Percentiles rank a stretch among this genome's conserved stretches.
phyloP scores from a whole-genome alignment of 2,797 vertebrate genomes.

The Sebastes miniatus region DNA sequence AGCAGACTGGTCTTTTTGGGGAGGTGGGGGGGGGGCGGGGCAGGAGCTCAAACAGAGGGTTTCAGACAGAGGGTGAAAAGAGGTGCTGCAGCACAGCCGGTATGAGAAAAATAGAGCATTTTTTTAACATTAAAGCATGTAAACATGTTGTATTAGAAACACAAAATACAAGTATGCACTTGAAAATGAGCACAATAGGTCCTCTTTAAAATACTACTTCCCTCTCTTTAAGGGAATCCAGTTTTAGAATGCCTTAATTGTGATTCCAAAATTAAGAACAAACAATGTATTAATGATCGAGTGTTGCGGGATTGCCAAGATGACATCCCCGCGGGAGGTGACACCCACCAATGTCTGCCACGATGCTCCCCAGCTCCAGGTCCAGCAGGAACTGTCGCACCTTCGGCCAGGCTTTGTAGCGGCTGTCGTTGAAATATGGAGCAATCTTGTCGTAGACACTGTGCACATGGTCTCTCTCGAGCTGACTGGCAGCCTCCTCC shows the following conservation, averaged over 20 bases:
- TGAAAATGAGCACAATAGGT: no score
- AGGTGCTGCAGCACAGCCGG: no score
- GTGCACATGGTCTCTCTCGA: constrained; percentile 83
- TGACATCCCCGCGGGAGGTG: neutral
- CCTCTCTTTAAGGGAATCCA: neutral
- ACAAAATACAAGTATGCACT: no score
- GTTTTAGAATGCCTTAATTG: neutral
- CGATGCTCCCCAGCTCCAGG: constrained; percentile 81
- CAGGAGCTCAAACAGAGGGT: no score
- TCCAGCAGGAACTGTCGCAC: constrained; percentile 85
- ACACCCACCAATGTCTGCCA: constrained; percentile 80
- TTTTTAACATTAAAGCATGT: no score
- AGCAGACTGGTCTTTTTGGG: no score
- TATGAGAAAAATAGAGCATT: no score
- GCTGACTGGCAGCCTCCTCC: constrained; percentile 84
- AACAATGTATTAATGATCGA: neutral
- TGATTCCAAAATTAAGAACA: neutral
- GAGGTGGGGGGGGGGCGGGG: no score
- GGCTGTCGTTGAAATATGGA: constrained; percentile 83
- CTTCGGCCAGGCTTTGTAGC: constrained; percentile 86
- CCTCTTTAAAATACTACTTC: neutral
- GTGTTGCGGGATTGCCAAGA: neutral
- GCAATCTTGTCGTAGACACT: constrained; percentile 85
- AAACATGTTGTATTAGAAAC: no score
- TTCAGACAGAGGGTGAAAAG: no score